phyloP scores from a whole-genome alignment of 2,113 vertebrate genomes.

The Ahaetulla prasina region DNA sequence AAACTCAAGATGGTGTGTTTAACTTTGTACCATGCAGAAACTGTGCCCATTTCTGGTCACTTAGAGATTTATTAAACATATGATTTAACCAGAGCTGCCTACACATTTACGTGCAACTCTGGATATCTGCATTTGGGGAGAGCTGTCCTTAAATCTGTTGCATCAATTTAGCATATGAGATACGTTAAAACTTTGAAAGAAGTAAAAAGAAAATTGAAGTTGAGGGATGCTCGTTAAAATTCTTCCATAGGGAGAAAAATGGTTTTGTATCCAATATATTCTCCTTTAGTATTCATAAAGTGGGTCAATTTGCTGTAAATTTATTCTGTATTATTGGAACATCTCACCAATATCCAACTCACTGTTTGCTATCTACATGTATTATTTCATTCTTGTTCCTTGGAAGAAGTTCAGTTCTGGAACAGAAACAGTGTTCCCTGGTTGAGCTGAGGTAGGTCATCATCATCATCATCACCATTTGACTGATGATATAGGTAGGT shows the following conservation, averaged over 20 bases:
- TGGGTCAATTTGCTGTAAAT: background rate
- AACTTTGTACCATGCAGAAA: background rate
- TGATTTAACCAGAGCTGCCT: background rate
- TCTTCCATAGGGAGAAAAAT: background rate
- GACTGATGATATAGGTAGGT: background rate
- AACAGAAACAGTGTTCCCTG: background rate
- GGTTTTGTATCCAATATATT: background rate
- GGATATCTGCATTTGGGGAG: background rate
- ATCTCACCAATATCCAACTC: background rate
- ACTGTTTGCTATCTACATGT: background rate
- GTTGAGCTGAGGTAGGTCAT: background rate
- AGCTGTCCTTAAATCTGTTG: background rate
- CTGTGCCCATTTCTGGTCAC: background rate
- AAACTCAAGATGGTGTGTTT: background rate
- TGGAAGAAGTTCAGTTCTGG: background rate
- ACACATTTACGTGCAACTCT: background rate
- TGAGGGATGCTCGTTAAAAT: background rate
- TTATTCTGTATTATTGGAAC: constrained; percentile 12
- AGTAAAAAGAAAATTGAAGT: background rate
- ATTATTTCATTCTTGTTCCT: background rate
- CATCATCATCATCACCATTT: background rate
- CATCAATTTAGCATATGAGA: background rate
- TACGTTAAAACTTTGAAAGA: background rate
- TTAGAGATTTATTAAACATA: background rate
- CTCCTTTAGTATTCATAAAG: background rate